phyloP scores from a whole-genome alignment of 2,113 vertebrate genomes.

The Choloepus hoffmanni region DNA sequence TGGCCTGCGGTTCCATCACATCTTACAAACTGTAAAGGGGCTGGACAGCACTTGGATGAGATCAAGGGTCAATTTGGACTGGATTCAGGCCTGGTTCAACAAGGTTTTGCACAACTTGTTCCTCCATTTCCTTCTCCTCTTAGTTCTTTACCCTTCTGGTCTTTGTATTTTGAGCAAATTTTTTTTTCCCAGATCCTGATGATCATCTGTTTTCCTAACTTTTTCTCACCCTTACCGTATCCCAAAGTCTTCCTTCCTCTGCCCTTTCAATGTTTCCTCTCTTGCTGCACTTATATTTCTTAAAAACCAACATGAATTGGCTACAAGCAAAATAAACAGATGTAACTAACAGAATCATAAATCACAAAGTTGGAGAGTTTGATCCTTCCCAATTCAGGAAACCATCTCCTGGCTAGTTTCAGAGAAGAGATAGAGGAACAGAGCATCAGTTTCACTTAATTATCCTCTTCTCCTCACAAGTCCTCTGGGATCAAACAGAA shows the following conservation, averaged over 20 bases:
- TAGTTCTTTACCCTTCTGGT: not conserved
- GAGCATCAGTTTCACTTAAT: conserved; percentile 38
- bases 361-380: conserved; percentile 30
- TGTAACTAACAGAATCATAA: conserved; percentile 68
- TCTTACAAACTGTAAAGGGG: conserved; percentile 65
- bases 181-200: not conserved
- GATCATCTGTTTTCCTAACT: conserved; percentile 59
- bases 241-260: conserved; percentile 64
- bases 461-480: not conserved
- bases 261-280: conserved; percentile 53
- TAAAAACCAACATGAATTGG: conserved; percentile 72
- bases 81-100: conserved; percentile 15
- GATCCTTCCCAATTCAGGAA: conserved; percentile 55
- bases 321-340: conserved; percentile 76
- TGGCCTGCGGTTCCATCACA: conserved; percentile 61
- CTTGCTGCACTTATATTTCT: conserved; percentile 67
- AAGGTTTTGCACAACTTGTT: conserved; percentile 8
- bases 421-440: conserved; percentile 33
- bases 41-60: conserved; percentile 53
- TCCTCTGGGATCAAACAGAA: conserved; percentile 35
- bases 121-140: not conserved
- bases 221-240: conserved; percentile 55
- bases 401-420: not conserved
- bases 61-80: conserved; percentile 55
- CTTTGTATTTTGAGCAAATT: not conserved